These are phyloP conservation scores for Carposina sasakii DNA, from an alignment of 1,140 invertebrate genomes.

Conservation along the genomic window DNA sequence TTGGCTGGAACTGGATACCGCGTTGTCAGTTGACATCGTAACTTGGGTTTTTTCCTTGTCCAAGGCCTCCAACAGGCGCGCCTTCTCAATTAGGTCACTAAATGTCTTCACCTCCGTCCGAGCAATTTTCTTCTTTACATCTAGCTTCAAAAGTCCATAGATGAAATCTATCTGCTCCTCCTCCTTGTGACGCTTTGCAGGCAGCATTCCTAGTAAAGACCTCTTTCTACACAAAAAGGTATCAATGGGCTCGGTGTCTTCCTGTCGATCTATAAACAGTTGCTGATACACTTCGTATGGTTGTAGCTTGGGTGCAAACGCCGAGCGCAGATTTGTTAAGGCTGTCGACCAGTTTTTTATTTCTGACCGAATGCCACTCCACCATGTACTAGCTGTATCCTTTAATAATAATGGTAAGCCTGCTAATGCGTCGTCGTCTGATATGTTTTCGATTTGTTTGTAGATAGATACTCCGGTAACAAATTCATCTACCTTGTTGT, in stretches of 20 bases:
- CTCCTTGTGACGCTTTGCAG: conserved; percentile 41
- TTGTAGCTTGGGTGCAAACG: conserved; percentile 22
- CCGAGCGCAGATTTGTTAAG: conserved; percentile 33
- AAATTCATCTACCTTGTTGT: conserved; percentile 50
- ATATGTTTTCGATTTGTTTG: conserved; percentile 47
- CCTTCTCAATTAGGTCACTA: neutral
- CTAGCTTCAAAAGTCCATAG: conserved; percentile 29
- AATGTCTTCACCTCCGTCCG: neutral
- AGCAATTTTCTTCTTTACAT: neutral
- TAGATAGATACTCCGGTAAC: conserved; percentile 41
- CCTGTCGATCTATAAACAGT: conserved; percentile 40
- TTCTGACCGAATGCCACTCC: conserved; percentile 45
- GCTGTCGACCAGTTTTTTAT: conserved; percentile 38
- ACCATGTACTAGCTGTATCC: conserved; percentile 37
- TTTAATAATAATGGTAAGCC: conserved; percentile 40
- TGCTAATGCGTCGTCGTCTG: conserved; percentile 42
- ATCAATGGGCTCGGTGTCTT: conserved; percentile 27
- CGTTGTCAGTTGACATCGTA: neutral
- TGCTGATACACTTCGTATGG: conserved; percentile 21
- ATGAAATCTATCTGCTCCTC: conserved; percentile 47
- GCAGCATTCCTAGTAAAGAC: conserved; percentile 41
- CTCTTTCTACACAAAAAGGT: conserved; percentile 43
- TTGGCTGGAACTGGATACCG: neutral
- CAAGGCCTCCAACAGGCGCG: neutral
- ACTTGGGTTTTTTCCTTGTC: neutral